Conservation (phyloP, 2,113 vertebrate genomes). For the Laticauda laticaudata region DNA sequence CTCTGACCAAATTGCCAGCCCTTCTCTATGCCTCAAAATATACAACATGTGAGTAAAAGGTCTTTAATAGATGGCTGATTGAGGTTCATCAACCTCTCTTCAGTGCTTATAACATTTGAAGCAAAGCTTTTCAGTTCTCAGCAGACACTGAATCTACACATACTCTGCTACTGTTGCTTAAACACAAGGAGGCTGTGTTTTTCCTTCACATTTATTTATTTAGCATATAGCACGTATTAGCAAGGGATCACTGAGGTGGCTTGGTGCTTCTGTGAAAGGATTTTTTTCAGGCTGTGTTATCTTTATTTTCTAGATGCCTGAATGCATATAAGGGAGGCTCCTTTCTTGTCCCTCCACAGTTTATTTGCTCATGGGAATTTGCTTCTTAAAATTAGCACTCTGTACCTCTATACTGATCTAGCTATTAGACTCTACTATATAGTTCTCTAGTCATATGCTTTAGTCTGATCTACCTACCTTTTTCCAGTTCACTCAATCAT, state of each 20-base stretch:
- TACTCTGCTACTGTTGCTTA: background rate
- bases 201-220: background rate
- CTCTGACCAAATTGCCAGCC: background rate
- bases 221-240: no score
- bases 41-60: background rate
- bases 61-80: background rate
- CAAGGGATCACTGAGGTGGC: no score
- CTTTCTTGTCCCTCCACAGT: no score
- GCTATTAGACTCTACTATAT: no score
- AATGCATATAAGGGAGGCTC: no score
- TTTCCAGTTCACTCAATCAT: background rate
- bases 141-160: background rate
- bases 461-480: background rate
- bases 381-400: background rate
- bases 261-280: no score
- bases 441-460: no score
- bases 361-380: no score
- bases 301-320: no score
- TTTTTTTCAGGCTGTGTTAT: no score
- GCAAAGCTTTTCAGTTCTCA: background rate
- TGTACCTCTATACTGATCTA: background rate
- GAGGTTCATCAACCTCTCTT: background rate
- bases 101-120: background rate
- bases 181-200: background rate
- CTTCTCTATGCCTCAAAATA: background rate